Evolutionary conservation across 2,797 vertebrate species (phyloP).

Genomic region (Molothrus aeneus): DNA sequence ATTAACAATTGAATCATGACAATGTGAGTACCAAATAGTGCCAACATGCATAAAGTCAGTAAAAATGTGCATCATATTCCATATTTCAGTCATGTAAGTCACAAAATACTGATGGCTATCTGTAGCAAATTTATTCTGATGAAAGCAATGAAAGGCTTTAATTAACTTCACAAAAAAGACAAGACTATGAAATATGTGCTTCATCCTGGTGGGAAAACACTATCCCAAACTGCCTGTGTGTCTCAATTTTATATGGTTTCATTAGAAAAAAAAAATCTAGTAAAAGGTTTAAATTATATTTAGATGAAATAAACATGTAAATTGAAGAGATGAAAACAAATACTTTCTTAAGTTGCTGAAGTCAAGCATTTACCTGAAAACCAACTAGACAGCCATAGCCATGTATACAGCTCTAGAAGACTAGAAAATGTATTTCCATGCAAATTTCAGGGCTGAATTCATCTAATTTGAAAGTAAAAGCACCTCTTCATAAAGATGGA

Average conservation of each 20-base stretch:
- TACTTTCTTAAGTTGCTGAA: not conserved
- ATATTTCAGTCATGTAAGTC: not conserved
- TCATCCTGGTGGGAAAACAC: not conserved
- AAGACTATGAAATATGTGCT: not conserved
- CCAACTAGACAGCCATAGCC: not conserved
- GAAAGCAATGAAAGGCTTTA: slow-evolving; percentile 5
- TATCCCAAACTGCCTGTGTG: not conserved
- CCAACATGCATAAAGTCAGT: not conserved
- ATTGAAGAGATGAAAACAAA: not conserved
- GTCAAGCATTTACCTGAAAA: not conserved
- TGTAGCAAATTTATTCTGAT: not conserved
- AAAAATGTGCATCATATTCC: not conserved
- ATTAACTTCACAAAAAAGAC: not conserved
- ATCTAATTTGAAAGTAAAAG: slow-evolving; percentile 10
- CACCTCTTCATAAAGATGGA: not conserved
- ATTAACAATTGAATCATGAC: not conserved
- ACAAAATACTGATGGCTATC: not conserved
- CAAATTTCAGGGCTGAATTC: not conserved
- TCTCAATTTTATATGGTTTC: not conserved
- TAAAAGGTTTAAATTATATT: not conserved
- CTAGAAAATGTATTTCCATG: not conserved
- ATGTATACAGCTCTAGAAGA: not conserved
- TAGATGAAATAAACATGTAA: not conserved
- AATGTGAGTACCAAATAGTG: not conserved
- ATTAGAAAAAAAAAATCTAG: not conserved